Base-by-base conservation (phyloP, 30 jellyfish, hydroid and myxozoan species). In the Hydra vulgaris region DNA sequence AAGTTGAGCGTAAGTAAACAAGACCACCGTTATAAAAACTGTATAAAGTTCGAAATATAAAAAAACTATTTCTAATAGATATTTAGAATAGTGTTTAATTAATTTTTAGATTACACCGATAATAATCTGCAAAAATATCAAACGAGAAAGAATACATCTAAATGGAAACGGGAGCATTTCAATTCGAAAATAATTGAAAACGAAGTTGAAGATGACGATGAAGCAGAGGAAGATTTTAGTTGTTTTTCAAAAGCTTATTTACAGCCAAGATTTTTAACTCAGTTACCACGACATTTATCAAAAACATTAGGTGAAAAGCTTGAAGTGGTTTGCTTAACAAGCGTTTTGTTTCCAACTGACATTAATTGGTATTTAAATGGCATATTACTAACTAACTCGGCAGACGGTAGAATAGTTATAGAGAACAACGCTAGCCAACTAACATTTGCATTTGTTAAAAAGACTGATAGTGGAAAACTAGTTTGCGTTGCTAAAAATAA, bases 301-400 rank as follows among this genome's bases (percentile, higher is more conserved):
- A 75, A 25, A 27, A 0, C 21, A 8, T 4, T 21, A 0, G 83
- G 83, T 26, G 83, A 75, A 20, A 26, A 26, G 26, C 56, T 75
- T 18, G 56, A 23, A 17, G 26, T 75, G 21, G 66, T 54, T 0
- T 75, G 83, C 26, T 75, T 75, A 75, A 26, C 83, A 25, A 75
- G 26, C 25, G 83, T 75, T 0, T 26, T 75, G 26, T 75, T 75
- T 75, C 83, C 83, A 54, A 75, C 83, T 21, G 83, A 75, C 21
- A 24, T 75, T 19, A 16, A 70, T 21, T 75, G 83, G 83, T 75
- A 8, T 21, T 25, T 75, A 26, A 75, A 75, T 54, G 83, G 71
- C 21, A 23, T 25, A 21, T 70, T 22, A 18, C 25, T 75, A 26
- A 75, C 21, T 15, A 17, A 73, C 26, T 25, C 83, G 17, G 40